Evolutionary conservation across 2,797 vertebrate genomes (phyloP).

Genomic region (Pantherophis vulpinus): DNA sequence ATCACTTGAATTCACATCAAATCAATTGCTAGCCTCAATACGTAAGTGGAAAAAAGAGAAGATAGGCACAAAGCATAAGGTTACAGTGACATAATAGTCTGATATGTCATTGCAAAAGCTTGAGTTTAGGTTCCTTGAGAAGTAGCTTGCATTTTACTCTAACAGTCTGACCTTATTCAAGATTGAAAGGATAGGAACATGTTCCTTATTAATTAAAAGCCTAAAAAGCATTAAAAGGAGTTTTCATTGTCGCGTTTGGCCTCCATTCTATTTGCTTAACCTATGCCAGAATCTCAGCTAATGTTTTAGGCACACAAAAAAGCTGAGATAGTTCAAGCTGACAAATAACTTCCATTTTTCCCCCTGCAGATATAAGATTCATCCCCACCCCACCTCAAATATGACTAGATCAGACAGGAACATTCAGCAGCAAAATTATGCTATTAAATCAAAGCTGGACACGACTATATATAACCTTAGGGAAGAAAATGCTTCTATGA

Average conservation of each 20-base stretch:
- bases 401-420: fast-evolving
- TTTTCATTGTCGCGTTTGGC: not conserved
- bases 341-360: not conserved
- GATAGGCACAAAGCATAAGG: not conserved
- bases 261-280: not conserved
- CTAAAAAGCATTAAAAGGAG: not conserved
- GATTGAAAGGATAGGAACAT: not conserved
- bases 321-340: fast-evolving
- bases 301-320: not conserved
- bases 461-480: fast-evolving
- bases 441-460: not conserved
- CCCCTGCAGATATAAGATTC: fast-evolving
- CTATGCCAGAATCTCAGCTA: not conserved
- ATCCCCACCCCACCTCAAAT: fast-evolving
- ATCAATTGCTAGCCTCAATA: not conserved
- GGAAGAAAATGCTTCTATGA: fast-evolving
- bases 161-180: not conserved
- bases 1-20: not conserved
- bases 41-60: not conserved
- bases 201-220: not conserved
- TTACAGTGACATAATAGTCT: not conserved
- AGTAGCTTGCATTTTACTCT: not conserved
- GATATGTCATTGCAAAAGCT: not conserved
- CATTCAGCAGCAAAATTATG: not conserved
- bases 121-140: not conserved